Evolutionary conservation across 2,113 vertebrate species (phyloP).

Genomic region (Bubalus kerabau): DNA sequence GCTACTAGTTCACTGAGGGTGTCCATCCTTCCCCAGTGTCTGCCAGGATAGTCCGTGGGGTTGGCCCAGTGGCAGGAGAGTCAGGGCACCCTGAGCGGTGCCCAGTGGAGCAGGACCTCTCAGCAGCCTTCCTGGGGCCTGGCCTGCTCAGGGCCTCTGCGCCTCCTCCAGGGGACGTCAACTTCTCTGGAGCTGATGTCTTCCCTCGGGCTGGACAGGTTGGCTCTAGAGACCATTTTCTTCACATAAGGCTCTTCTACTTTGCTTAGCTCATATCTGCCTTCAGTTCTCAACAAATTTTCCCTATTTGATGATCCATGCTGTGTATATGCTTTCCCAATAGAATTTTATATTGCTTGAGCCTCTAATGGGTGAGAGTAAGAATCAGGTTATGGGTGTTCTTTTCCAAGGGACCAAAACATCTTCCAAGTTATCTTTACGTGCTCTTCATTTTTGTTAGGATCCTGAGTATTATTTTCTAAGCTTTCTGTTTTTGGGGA

Average conservation of each 20-base stretch:
- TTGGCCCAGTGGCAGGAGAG: neutral
- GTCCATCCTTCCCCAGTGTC: neutral
- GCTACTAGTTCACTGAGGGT: neutral
- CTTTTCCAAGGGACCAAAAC: neutral
- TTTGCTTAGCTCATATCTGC: neutral
- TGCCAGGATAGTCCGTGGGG: neutral
- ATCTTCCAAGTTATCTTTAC: neutral
- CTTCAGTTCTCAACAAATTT: no score
- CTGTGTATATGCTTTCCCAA: neutral
- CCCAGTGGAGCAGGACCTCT: neutral
- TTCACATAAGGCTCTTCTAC: neutral
- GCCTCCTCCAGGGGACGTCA: rapidly evolving
- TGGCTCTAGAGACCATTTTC: neutral
- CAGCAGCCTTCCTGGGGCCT: neutral
- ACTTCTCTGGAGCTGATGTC: neutral
- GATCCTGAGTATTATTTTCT: neutral
- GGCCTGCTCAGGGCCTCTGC: neutral
- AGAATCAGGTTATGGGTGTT: neutral
- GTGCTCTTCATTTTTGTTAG: neutral
- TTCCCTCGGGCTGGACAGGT: neutral
- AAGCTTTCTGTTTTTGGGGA: neutral
- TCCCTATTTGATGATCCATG: neutral
- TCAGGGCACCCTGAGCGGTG: no score
- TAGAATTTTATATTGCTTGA: neutral
- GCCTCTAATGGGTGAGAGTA: neutral